These are phyloP conservation scores for Aurelia sp. DNA, from an alignment of 30 jellyfish, hydroid and myxozoan genomes.

Conservation along the genomic window DNA sequence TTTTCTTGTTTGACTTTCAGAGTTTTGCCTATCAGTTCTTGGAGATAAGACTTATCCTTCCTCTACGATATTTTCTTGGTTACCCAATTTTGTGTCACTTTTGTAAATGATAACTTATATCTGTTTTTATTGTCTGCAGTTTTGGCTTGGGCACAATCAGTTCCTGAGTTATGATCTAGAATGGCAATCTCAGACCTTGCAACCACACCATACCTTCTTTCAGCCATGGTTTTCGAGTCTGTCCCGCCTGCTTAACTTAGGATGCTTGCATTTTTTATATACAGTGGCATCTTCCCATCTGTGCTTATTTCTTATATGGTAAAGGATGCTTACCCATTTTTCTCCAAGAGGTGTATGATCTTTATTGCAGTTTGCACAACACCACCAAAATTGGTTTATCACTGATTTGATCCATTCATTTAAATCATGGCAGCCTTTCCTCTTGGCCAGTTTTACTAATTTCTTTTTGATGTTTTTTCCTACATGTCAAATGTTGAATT, in stretches of 20 bases:
- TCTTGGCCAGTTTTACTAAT: slow-evolving; percentile 26
- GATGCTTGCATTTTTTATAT: slow-evolving; percentile 26
- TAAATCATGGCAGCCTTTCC: slow-evolving; percentile 11
- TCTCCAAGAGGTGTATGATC: slow-evolving; percentile 8
- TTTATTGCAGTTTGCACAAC: slow-evolving; percentile 53
- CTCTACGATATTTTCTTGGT: slow-evolving; percentile 6
- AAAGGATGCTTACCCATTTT: not conserved
- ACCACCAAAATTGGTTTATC: slow-evolving; percentile 68
- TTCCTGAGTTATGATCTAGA: slow-evolving; percentile 45
- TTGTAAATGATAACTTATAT: slow-evolving; percentile 36
- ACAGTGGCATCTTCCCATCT: slow-evolving; percentile 34
- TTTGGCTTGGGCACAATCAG: slow-evolving; percentile 35
- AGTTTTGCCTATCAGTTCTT: slow-evolving; percentile 16
- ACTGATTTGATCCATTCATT: slow-evolving; percentile 50
- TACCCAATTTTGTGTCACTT: slow-evolving; percentile 33
- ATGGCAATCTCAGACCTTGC: slow-evolving; percentile 60
- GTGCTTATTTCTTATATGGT: slow-evolving; percentile 49
- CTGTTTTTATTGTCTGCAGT: slow-evolving; percentile 24
- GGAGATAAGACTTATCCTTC: slow-evolving; percentile 16
- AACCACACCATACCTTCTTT: slow-evolving; percentile 35
- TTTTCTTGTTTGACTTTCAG: not conserved
- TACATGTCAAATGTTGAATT: slow-evolving; percentile 70
- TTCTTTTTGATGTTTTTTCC: slow-evolving; percentile 40
- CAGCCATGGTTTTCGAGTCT: slow-evolving; percentile 17
- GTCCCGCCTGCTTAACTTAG: slow-evolving; percentile 7